These are phyloP conservation scores for Drosophila flavopinicola DNA, from an alignment of 2,888 invertebrate genomes.

Conservation along the genomic window DNA sequence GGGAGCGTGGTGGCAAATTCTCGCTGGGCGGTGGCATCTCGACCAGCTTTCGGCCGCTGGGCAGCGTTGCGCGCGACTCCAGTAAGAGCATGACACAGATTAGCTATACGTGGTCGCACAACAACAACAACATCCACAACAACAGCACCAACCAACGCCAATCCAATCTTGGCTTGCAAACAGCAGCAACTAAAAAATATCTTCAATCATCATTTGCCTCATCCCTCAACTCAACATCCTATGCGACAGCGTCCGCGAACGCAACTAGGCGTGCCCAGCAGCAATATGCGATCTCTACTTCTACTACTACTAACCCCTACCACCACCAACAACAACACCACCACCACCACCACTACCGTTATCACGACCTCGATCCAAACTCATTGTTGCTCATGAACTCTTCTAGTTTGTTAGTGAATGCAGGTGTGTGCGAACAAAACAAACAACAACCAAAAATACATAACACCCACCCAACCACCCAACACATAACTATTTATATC, in stretches of 20 bases:
- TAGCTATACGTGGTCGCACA: conserved; percentile 77
- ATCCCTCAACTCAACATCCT: conserved; percentile 56
- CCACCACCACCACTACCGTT: conserved; percentile 80
- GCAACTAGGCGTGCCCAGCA: conserved; percentile 82
- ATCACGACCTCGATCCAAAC: conserved; percentile 82
- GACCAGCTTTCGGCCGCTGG: conserved; percentile 82
- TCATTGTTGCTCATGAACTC: conserved; percentile 84
- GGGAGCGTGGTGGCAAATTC: conserved; percentile 76
- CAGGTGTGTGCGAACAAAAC: conserved; percentile 82
- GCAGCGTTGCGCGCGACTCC: conserved; percentile 82
- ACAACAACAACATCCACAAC: conserved; percentile 63
- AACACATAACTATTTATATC: conserved; percentile 32
- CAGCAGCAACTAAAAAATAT: conserved; percentile 84
- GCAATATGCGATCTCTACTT: conserved; percentile 81
- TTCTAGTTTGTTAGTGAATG: conserved; percentile 83
- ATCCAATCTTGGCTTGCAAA: conserved; percentile 82
- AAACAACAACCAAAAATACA: conserved; percentile 29
- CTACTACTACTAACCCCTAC: conserved; percentile 60
- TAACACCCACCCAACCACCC: conserved; percentile 35
- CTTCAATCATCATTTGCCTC: conserved; percentile 84
- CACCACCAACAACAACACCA: conserved; percentile 67
- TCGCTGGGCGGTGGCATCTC: conserved; percentile 80
- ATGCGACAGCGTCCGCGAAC: conserved; percentile 66
- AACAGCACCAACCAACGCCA: conserved; percentile 75
- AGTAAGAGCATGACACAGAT: conserved; percentile 86